These are phyloP conservation scores for Dolichomitus sp. DNA, from an alignment of 2,888 invertebrate species.

Conservation along the genomic window DNA sequence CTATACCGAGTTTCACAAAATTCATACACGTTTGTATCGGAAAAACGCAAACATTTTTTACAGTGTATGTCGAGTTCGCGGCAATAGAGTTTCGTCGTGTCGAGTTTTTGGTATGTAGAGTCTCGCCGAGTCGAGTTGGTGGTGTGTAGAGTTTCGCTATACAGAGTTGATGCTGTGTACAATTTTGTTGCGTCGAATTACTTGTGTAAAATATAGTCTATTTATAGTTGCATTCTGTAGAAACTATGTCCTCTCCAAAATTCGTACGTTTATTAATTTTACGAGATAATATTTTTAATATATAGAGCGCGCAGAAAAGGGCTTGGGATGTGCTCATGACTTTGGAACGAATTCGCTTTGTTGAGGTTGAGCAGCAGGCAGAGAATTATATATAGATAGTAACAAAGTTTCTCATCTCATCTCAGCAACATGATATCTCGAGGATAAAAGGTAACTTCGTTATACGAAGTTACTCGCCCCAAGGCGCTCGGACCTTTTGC, in stretches of 20 bases:
- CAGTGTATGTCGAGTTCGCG: no score
- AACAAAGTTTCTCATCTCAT: constrained; percentile 40
- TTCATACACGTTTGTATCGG: no score
- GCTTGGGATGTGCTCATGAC: not conserved
- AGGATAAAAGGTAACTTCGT: constrained; percentile 54
- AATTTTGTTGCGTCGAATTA: no score
- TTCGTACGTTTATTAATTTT: not conserved
- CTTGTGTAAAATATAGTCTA: no score
- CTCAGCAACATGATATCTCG: constrained; percentile 31
- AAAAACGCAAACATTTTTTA: no score
- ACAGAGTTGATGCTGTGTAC: no score
- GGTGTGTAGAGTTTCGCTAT: no score
- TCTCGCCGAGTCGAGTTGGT: no score
- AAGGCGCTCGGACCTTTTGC: constrained; percentile 50
- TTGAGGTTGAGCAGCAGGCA: constrained; percentile 10
- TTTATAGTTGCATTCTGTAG: not conserved
- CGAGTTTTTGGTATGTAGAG: no score
- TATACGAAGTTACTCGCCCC: constrained; percentile 49
- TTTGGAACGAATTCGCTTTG: constrained; percentile 10
- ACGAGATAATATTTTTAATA: not conserved
- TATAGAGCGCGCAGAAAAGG: not conserved
- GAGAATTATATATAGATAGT: constrained; percentile 11
- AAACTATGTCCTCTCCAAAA: not conserved
- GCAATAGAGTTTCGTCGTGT: no score
- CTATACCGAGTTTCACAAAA: no score